Evolutionary conservation across 2,113 vertebrate species (phyloP).

Genomic region (Silurus glanis): DNA sequence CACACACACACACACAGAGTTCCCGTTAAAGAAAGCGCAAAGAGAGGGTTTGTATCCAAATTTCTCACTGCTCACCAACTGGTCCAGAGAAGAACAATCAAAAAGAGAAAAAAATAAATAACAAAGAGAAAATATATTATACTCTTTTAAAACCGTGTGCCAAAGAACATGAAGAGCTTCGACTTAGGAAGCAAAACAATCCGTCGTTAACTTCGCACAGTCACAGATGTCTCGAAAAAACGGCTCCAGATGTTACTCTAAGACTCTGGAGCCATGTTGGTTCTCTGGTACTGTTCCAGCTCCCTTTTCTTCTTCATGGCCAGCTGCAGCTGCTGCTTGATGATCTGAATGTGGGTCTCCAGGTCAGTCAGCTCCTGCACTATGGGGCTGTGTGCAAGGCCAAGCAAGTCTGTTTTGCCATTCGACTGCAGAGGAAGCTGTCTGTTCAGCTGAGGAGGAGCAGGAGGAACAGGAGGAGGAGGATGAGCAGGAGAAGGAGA

Average conservation of each 20-base stretch:
- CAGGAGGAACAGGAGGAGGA: slow-evolving; percentile 52
- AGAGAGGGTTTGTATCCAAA: slow-evolving; percentile 32
- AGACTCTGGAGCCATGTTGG: slow-evolving; percentile 63
- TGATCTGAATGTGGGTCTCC: slow-evolving; percentile 88
- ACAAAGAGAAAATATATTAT: slow-evolving; percentile 32
- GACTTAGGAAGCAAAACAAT: slow-evolving; percentile 35
- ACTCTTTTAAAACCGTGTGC: slow-evolving; percentile 35
- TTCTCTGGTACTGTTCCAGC: slow-evolving; percentile 88
- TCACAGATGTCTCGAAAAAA: slow-evolving; percentile 22
- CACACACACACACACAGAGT: slow-evolving; percentile 25
- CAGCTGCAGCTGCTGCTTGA: slow-evolving; percentile 90
- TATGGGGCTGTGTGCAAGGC: slow-evolving; percentile 72
- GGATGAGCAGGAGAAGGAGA: slow-evolving; percentile 62
- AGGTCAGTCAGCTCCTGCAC: slow-evolving; percentile 88
- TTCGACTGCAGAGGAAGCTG: slow-evolving; percentile 79
- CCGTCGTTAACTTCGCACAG: slow-evolving; percentile 14
- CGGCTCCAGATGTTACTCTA: slow-evolving; percentile 23
- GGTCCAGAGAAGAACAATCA: slow-evolving; percentile 12
- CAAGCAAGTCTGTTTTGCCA: slow-evolving; percentile 83
- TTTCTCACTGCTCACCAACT: background rate
- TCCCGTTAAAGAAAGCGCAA: slow-evolving; percentile 20
- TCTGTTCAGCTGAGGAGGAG: slow-evolving; percentile 71
- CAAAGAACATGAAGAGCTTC: slow-evolving; percentile 11
- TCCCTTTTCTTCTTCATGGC: slow-evolving; percentile 91
- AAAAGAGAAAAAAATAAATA: slow-evolving; percentile 11